phyloP scores from a whole-genome alignment of 1,140 invertebrate species.

The Zophobas atratus region DNA sequence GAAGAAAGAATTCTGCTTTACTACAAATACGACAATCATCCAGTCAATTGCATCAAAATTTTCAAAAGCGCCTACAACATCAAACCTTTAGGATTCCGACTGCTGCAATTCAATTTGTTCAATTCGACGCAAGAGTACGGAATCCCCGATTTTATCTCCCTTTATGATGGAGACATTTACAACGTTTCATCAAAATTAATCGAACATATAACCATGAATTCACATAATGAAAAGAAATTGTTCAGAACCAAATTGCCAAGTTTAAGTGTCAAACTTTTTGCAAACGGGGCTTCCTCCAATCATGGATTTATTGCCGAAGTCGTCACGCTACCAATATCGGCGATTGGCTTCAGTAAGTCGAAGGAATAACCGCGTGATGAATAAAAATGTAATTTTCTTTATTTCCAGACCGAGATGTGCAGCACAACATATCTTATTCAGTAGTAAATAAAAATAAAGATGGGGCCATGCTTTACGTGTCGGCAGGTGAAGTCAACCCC shows the following conservation, averaged over 20 bases:
- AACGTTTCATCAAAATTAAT: slow-evolving; percentile 84
- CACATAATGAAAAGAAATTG: slow-evolving; percentile 81
- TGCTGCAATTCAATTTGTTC: slow-evolving; percentile 95
- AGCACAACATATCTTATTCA: slow-evolving; percentile 92
- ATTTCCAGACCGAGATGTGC: slow-evolving; percentile 87
- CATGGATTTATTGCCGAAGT: slow-evolving; percentile 99
- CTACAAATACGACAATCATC: slow-evolving; percentile 97
- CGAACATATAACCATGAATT: slow-evolving; percentile 80
- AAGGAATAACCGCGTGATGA: background rate
- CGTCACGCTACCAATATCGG: slow-evolving; percentile 93
- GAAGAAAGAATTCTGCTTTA: slow-evolving; percentile 94
- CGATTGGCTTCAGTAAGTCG: slow-evolving; percentile 88
- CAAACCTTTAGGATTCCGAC: slow-evolving; percentile 90
- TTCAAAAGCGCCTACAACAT: slow-evolving; percentile 88
- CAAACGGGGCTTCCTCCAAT: slow-evolving; percentile 92
- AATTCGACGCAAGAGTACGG: slow-evolving; percentile 87
- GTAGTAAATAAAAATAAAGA: slow-evolving; percentile 87
- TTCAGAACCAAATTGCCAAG: slow-evolving; percentile 84
- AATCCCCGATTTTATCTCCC: slow-evolving; percentile 85
- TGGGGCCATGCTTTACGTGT: slow-evolving; percentile 90
- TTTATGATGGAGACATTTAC: slow-evolving; percentile 96
- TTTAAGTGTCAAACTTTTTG: slow-evolving; percentile 93
- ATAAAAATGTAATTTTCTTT: slow-evolving; percentile 18
- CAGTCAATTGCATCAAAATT: slow-evolving; percentile 98
- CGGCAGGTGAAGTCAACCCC: slow-evolving; percentile 97